Percentiles rank a stretch among this genome's conserved stretches.
phyloP scores from a whole-genome alignment of 2,888 invertebrate genomes.

The Arenicola marina region DNA sequence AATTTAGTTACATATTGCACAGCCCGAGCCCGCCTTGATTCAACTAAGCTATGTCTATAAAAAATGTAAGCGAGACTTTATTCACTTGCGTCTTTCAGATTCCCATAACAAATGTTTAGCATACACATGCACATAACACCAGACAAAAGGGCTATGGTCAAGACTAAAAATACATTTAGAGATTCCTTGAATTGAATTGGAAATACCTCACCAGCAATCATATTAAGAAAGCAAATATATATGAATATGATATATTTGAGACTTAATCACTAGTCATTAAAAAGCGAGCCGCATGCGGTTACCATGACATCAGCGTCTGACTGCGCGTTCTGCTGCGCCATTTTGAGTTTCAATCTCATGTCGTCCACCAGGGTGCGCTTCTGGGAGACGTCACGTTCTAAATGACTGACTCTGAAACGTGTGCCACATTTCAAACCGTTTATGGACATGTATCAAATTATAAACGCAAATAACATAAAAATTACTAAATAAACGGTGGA shows the following conservation, averaged over 20 bases:
- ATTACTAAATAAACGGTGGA: background rate
- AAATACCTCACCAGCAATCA: too few species aligned
- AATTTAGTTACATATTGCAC: too few species aligned
- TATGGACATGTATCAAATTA: background rate
- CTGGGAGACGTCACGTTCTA: conserved; percentile 55
- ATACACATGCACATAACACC: too few species aligned
- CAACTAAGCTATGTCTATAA: too few species aligned
- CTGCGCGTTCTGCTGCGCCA: conserved; percentile 49
- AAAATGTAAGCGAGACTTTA: too few species aligned
- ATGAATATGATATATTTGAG: too few species aligned
- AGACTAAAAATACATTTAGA: too few species aligned
- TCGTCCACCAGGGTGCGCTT: conserved; percentile 56
- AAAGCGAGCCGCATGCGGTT: conserved; percentile 17
- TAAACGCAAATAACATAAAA: background rate
- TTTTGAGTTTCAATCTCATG: conserved; percentile 47
- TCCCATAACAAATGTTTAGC: too few species aligned
- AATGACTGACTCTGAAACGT: conserved; percentile 44
- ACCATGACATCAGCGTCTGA: conserved; percentile 50
- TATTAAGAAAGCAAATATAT: too few species aligned
- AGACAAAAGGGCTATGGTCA: too few species aligned
- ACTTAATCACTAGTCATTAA: background rate
- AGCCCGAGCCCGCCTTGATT: background rate
- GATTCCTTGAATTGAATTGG: too few species aligned
- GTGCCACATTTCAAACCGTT: background rate
- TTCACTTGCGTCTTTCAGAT: too few species aligned